Evolutionary conservation across 2,888 invertebrate genomes (phyloP).

Genomic region (Ecdyonurus torrentis): DNA sequence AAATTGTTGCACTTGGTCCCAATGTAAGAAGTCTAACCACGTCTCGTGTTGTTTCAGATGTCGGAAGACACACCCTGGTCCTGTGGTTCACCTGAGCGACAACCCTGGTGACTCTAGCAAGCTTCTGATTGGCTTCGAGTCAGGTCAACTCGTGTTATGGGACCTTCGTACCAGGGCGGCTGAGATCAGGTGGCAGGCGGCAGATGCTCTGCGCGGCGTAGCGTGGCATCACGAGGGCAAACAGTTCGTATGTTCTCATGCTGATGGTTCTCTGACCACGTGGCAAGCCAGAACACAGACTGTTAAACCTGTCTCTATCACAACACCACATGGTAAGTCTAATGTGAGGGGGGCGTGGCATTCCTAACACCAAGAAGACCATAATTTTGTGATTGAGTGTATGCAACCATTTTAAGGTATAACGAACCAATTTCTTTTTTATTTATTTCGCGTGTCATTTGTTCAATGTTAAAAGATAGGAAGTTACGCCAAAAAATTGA

Average conservation of each 20-base stretch:
- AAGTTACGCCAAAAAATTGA: too few relatives aligned
- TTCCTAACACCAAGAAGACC: too few relatives aligned
- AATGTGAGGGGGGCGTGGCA: too few relatives aligned
- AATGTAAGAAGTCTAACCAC: neutral
- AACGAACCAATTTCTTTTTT: too few relatives aligned
- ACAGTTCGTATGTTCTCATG: constrained; percentile 90
- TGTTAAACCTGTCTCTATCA: constrained; percentile 59
- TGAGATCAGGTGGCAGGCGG: constrained; percentile 66
- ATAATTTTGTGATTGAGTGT: too few relatives aligned
- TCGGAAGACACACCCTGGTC: constrained; percentile 90
- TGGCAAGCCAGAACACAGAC: constrained; percentile 64
- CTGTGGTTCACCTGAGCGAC: constrained; percentile 90
- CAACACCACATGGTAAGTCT: constrained; percentile 84
- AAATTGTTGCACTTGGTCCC: neutral
- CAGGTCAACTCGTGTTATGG: constrained; percentile 90
- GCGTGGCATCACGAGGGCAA: constrained; percentile 98
- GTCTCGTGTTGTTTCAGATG: constrained; percentile 38
- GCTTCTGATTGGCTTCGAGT: constrained; percentile 93
- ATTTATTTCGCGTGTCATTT: neutral
- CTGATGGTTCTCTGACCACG: constrained; percentile 87
- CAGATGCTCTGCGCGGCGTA: constrained; percentile 66
- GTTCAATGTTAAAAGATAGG: too few relatives aligned
- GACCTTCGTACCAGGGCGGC: constrained; percentile 75
- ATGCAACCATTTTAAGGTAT: too few relatives aligned
- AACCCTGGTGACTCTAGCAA: constrained; percentile 93